Conservation (phyloP, 1,140 invertebrate genomes). For the Harpegnathos saltator region DNA sequence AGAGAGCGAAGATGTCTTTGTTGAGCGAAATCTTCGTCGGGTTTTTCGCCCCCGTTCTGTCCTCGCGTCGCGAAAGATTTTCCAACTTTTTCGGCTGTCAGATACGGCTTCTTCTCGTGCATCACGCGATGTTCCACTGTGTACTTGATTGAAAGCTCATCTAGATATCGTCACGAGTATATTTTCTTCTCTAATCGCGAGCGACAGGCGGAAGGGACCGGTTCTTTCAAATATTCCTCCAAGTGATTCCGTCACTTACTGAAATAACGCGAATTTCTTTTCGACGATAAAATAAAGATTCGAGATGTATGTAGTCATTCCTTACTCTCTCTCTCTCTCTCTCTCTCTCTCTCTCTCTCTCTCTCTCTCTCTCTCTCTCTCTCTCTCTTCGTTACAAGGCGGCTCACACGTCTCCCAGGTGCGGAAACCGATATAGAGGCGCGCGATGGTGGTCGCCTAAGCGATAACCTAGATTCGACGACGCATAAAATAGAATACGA, state of each 20-base stretch:
- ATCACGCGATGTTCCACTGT: too few species aligned
- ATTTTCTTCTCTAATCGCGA: neutral
- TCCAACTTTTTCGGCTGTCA: neutral
- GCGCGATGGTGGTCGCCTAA: constrained; percentile 32
- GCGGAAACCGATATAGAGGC: constrained; percentile 40
- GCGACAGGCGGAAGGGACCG: too few species aligned
- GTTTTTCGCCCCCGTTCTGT: constrained; percentile 17
- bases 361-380: too few species aligned
- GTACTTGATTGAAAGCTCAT: neutral
- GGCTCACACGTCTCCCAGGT: neutral
- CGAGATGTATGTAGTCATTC: too few species aligned
- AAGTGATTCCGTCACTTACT: too few species aligned
- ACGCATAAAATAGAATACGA: constrained; percentile 57
- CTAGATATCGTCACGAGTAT: neutral
- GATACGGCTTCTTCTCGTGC: neutral
- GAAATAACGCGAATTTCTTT: too few species aligned
- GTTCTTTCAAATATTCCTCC: too few species aligned
- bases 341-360: too few species aligned
- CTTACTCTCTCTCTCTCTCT: too few species aligned
- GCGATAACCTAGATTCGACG: constrained; percentile 59
- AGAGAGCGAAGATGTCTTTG: constrained; percentile 10
- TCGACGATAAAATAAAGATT: too few species aligned
- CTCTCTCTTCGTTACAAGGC: neutral
- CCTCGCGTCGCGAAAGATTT: constrained; percentile 4
- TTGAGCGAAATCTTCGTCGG: neutral